These are phyloP conservation scores for Cotesia congregata DNA, from an alignment of 2,888 invertebrate genomes.

Conservation along the genomic window DNA sequence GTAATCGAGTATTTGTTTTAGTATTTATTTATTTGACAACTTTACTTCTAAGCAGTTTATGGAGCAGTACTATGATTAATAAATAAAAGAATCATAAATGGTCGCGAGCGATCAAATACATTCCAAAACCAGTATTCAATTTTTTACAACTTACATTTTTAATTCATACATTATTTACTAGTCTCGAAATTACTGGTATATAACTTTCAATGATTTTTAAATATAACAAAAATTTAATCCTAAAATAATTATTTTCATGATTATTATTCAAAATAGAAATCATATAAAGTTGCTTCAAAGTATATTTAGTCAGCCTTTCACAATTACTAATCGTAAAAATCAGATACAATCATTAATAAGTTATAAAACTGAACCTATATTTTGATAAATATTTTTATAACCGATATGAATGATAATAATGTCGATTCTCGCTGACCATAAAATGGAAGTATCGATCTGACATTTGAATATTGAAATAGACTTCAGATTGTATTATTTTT, in stretches of 20 bases:
- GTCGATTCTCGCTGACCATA: conserved; percentile 33
- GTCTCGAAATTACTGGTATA: conserved; percentile 28
- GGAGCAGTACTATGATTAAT: conserved; percentile 30
- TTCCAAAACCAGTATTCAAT: conserved; percentile 69
- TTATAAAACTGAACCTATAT: conserved; percentile 1
- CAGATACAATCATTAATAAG: not conserved
- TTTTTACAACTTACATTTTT: conserved; percentile 37
- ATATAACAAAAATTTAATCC: not conserved
- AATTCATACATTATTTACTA: conserved; percentile 27
- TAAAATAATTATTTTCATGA: conserved; percentile 19
- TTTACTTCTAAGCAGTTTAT: conserved; percentile 37
- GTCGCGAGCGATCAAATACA: conserved; percentile 52
- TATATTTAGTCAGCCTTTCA: no score
- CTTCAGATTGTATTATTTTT: conserved; percentile 36
- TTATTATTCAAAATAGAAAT: not conserved
- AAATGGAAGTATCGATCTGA: conserved; percentile 13
- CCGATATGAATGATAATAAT: conserved; percentile 13
- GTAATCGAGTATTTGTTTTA: conserved; percentile 50
- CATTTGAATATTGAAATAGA: conserved; percentile 2
- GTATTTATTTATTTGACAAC: conserved; percentile 59
- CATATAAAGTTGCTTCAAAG: no score
- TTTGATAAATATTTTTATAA: conserved; percentile 28
- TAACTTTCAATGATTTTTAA: conserved; percentile 3
- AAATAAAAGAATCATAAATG: conserved; percentile 24
- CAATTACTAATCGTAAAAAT: no score